phyloP scores from a whole-genome alignment of 2,797 vertebrate genomes.

The Kryptopterus vitreolus region DNA sequence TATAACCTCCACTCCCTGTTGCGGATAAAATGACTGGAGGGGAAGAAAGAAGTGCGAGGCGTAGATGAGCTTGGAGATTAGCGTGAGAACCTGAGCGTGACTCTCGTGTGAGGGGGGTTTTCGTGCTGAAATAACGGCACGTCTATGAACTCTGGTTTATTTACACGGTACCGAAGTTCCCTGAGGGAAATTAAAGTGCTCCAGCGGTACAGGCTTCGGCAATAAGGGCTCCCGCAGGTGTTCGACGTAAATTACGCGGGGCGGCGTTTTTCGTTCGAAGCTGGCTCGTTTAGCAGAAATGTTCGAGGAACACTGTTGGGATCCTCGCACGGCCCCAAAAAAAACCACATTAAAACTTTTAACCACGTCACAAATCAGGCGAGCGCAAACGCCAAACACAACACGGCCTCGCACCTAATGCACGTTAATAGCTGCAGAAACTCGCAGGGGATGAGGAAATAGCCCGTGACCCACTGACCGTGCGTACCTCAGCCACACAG shows the following conservation, averaged over 20 bases:
- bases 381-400: slow-evolving; percentile 25
- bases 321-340: slow-evolving; percentile 15
- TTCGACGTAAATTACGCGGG: slow-evolving; percentile 42
- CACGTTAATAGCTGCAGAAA: not conserved
- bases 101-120: slow-evolving; percentile 1
- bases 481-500: not conserved
- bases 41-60: not conserved
- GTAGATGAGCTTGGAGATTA: slow-evolving; percentile 4
- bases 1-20: slow-evolving; percentile 58
- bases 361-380: slow-evolving; percentile 34
- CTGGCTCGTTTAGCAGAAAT: slow-evolving; percentile 37
- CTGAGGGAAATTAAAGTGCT: slow-evolving; percentile 62
- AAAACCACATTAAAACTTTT: slow-evolving; percentile 26
- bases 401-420: not conserved
- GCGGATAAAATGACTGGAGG: slow-evolving; percentile 19
- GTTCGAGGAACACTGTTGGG: slow-evolving; percentile 16
- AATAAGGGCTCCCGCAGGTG: slow-evolving; percentile 37
- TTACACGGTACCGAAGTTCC: slow-evolving; percentile 55
- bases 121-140: slow-evolving; percentile 46
- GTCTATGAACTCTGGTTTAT: slow-evolving; percentile 49
- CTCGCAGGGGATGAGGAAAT: not conserved
- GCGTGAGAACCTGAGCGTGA: not conserved
- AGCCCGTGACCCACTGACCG: slow-evolving; percentile 8
- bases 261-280: slow-evolving; percentile 15
- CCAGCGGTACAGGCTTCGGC: slow-evolving; percentile 51